These are phyloP conservation scores for Acipenser transmontanus DNA, from an alignment of 2,797 vertebrate species.

Conservation along the genomic window DNA sequence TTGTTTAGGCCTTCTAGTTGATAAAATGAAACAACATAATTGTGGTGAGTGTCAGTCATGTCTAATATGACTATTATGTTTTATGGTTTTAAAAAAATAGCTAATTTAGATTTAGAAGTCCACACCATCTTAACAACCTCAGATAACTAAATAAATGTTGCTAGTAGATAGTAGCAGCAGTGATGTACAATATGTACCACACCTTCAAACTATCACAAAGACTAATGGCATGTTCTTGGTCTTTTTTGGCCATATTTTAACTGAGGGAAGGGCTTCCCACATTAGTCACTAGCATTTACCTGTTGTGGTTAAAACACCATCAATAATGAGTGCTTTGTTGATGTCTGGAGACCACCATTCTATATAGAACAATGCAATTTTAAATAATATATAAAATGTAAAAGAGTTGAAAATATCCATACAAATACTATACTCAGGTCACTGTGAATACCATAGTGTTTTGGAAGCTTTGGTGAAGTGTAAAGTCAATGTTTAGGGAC, in stretches of 20 bases:
- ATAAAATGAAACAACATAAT: background rate
- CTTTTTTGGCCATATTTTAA: constrained; percentile 47
- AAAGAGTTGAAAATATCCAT: background rate
- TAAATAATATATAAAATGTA: constrained; percentile 1
- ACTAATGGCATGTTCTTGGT: constrained; percentile 55
- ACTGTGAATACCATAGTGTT: too few relatives aligned
- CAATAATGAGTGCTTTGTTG: constrained; percentile 25
- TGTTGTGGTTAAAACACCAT: constrained; percentile 53
- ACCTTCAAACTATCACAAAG: constrained; percentile 40
- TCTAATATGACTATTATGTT: background rate
- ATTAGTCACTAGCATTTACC: constrained; percentile 57
- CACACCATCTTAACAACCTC: constrained; percentile 15
- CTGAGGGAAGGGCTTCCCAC: constrained; percentile 47
- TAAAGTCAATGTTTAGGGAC: too few relatives aligned
- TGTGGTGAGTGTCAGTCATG: constrained; percentile 11
- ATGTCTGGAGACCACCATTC: constrained; percentile 1
- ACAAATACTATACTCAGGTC: too few relatives aligned
- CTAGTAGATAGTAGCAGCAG: constrained; percentile 21
- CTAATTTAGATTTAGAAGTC: background rate
- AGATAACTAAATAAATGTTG: constrained; percentile 12
- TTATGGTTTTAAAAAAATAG: background rate
- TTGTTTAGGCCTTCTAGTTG: too few relatives aligned
- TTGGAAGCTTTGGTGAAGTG: too few relatives aligned
- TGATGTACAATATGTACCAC: constrained; percentile 52
- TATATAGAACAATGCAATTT: background rate